Percentiles rank a stretch among this genome's conserved stretches.
Evolutionary conservation across 2,113 vertebrate species (phyloP).

Genomic region (Carassius carassius): DNA sequence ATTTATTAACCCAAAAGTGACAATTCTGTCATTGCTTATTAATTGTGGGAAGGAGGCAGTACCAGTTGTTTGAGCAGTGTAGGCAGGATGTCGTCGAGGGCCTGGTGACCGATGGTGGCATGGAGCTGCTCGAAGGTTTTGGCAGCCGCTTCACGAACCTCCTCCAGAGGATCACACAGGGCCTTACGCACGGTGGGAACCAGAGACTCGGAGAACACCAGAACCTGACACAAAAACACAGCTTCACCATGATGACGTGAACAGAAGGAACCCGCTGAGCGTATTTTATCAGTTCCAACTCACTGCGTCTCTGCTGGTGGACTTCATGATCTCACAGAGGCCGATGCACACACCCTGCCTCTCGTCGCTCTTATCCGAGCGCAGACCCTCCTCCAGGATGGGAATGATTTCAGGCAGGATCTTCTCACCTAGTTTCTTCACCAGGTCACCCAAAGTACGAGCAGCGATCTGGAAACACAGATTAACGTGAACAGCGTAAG

Average conservation of each 20-base stretch:
- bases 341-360: constrained; percentile 97
- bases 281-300: constrained; percentile 59
- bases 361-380: constrained; percentile 94
- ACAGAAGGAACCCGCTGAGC: background rate
- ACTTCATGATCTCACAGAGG: constrained; percentile 98
- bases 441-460: constrained; percentile 93
- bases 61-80: constrained; percentile 94
- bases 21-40: background rate
- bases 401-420: constrained; percentile 99
- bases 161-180: constrained; percentile 93
- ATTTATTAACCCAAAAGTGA: background rate
- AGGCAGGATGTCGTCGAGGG: constrained; percentile 94
- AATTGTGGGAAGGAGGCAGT: constrained; percentile 52
- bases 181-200: constrained; percentile 96
- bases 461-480: constrained; percentile 85
- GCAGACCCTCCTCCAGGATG: constrained; percentile 92
- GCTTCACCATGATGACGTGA: background rate
- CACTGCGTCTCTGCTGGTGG: constrained; percentile 95
- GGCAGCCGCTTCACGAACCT: constrained; percentile 94
- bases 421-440: constrained; percentile 97
- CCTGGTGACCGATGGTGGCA: constrained; percentile 95
- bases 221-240: constrained; percentile 77
- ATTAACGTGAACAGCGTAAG: background rate
- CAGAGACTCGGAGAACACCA: constrained; percentile 94
- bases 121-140: constrained; percentile 99